A percentile compares a stretch with the other conserved stretches of the same genome.
Conservation (phyloP, 2,888 invertebrate species). For the Syritta pipiens region DNA sequence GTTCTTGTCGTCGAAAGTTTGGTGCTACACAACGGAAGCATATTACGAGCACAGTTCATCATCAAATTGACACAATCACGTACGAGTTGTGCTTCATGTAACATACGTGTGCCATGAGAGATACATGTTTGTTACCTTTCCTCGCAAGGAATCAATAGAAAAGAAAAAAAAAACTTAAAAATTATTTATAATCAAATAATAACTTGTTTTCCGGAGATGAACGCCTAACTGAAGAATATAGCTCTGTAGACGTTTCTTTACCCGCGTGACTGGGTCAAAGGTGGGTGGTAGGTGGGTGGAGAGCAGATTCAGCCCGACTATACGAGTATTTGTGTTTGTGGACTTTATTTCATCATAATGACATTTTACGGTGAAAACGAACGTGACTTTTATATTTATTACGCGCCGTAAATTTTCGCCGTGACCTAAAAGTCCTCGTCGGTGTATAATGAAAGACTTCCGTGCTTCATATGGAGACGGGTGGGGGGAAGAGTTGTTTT, state of each 20-base stretch:
- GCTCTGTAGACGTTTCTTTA: constrained; percentile 3
- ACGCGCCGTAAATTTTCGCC: constrained; percentile 22
- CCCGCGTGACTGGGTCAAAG: too few relatives aligned
- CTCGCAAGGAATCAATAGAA: constrained; percentile 46
- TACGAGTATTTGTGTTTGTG: constrained; percentile 11
- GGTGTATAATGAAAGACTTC: constrained; percentile 14
- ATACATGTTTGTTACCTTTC: constrained; percentile 1
- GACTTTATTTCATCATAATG: constrained; percentile 30
- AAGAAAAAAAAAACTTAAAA: constrained; percentile 6
- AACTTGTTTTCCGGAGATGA: constrained; percentile 30
- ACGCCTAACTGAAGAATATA: constrained; percentile 12
- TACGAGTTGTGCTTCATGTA: constrained; percentile 34
- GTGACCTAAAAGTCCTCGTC: constrained; percentile 14
- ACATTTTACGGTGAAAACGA: constrained; percentile 25
- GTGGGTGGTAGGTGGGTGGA: too few relatives aligned
- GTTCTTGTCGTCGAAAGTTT: constrained; percentile 44
- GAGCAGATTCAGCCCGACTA: neutral
- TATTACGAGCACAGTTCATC: constrained; percentile 54
- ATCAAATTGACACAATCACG: constrained; percentile 33
- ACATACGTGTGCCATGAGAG: constrained; percentile 17
- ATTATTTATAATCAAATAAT: constrained; percentile 38
- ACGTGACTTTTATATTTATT: constrained; percentile 45
- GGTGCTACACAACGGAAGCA: constrained; percentile 11
- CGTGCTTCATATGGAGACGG: neutral
- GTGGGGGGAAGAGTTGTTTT: constrained; percentile 14